Base-by-base conservation (phyloP, 2,888 invertebrate species). In the Amphipyra tragopoginis region DNA sequence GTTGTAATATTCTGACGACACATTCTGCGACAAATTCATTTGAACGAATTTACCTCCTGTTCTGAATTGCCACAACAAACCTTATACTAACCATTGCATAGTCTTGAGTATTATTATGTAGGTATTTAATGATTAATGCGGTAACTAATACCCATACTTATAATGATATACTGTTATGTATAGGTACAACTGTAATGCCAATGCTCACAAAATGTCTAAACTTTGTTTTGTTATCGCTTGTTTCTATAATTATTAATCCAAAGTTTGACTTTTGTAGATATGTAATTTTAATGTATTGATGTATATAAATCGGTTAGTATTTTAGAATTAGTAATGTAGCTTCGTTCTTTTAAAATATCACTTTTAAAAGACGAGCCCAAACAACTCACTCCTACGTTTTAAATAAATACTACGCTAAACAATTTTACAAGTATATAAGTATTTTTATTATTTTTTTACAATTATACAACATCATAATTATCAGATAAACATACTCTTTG, bases 361-460 rank as follows among this genome's bases (percentile, higher is more conserved):
- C 83, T 92, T 93, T 94, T 92, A 93, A 93, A 92, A 92, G 93
- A 90, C 80, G 93, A 94, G 94, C 93, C 79, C 81, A 77, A 82
- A 79, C 77, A 79, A 76, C 79, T 81, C 85, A 81, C 80, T 80
- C 82, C 85, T 85, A 87, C 79, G 80, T 86, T 87, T 84, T 87
- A 91, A 94, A 94, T 94, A 94, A 94, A 93, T 94, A 90, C 90
- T 93, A 93, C 86, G 72, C 91, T 93, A 92, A 91, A 91, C 89
- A 90, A 91, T 90, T 93, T 90, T 93, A 94, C 92, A 93, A 79
- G 89, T 93, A 92, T 90, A 92, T 91, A 92, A 88, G 89, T 92
- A 89, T 91, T 90, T 91, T 90, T 90, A 90, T 90, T 89, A 87
- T 90, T 85, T 92, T 21, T 93, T 90, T 91, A 94, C 92, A 94